These are phyloP conservation scores for Biston betularia DNA, from an alignment of 2,888 invertebrate species.

Conservation along the genomic window DNA sequence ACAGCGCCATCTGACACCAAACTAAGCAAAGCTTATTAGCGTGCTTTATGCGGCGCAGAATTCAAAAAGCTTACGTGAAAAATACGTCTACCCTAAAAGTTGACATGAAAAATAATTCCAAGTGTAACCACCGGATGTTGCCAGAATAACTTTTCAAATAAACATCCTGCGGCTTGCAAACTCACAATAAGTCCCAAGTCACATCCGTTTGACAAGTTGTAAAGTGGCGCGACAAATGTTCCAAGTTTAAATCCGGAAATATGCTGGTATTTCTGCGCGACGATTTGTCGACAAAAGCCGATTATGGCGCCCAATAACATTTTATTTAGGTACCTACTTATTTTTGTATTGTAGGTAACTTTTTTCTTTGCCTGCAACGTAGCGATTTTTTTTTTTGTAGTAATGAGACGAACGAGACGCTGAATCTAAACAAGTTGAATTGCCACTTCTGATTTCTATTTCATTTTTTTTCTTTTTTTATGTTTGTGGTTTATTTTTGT, in stretches of 20 bases:
- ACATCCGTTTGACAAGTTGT: slow-evolving; percentile 18
- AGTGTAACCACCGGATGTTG: not conserved
- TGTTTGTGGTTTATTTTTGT: too few species aligned
- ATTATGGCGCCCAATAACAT: slow-evolving; percentile 13
- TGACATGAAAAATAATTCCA: not conserved
- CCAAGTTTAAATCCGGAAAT: slow-evolving; percentile 17
- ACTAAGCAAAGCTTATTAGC: too few species aligned
- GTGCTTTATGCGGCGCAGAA: too few species aligned
- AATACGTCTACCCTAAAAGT: not conserved
- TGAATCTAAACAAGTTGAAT: too few species aligned
- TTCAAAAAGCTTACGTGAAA: not conserved
- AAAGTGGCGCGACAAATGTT: slow-evolving; percentile 22
- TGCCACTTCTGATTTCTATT: too few species aligned
- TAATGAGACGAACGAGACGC: too few species aligned
- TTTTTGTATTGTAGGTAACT: too few species aligned
- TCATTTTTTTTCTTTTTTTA: too few species aligned
- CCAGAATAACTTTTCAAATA: slow-evolving; percentile 6
- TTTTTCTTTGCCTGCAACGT: not conserved
- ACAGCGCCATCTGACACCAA: too few species aligned
- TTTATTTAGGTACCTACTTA: not conserved
- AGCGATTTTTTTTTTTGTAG: not conserved
- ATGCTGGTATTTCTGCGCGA: not conserved
- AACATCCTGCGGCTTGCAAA: slow-evolving; percentile 11
- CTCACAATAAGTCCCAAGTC: slow-evolving; percentile 11
- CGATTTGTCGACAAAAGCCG: slow-evolving; percentile 9